Conservation (phyloP, 1,140 invertebrate species). For the Harpegnathos saltator region DNA sequence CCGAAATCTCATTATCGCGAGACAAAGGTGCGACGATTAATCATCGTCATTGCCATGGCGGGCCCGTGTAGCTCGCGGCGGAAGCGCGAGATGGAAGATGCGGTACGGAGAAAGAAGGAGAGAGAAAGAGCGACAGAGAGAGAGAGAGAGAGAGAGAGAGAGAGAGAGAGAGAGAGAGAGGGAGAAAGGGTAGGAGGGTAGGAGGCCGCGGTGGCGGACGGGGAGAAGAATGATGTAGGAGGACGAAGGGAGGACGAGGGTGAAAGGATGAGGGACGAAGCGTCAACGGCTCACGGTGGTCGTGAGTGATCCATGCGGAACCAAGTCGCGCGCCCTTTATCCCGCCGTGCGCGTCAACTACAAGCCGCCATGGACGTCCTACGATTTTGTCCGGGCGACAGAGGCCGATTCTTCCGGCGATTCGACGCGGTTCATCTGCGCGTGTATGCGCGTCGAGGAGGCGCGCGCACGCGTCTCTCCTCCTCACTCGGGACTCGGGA, state of each 20-base stretch:
- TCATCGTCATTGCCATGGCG: conserved; percentile 76
- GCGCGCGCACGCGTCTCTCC: conserved; percentile 2
- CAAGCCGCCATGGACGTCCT: conserved; percentile 19
- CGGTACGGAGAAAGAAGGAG: conserved; percentile 21
- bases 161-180: no score
- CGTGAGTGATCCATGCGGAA: conserved; percentile 74
- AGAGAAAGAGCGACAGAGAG: no score
- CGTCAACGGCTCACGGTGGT: conserved; percentile 65
- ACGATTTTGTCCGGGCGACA: conserved; percentile 42
- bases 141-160: no score
- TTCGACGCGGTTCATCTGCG: conserved; percentile 75
- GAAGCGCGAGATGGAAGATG: conserved; percentile 68
- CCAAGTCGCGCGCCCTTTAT: conserved; percentile 71
- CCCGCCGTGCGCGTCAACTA: conserved; percentile 29
- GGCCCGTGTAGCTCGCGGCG: conserved; percentile 69
- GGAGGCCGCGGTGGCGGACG: conserved; percentile 23
- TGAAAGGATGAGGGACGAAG: conserved; percentile 61
- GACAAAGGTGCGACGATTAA: conserved; percentile 80
- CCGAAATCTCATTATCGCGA: conserved; percentile 81
- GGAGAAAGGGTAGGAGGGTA: no score
- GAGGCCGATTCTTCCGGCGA: conserved; percentile 72
- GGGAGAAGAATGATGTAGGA: neutral
- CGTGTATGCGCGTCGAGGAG: conserved; percentile 44
- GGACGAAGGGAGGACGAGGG: conserved; percentile 54
- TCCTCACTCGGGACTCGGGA: neutral